These are phyloP conservation scores for Potamarius usumacintae DNA, from an alignment of 2,113 vertebrate genomes.

Conservation along the genomic window DNA sequence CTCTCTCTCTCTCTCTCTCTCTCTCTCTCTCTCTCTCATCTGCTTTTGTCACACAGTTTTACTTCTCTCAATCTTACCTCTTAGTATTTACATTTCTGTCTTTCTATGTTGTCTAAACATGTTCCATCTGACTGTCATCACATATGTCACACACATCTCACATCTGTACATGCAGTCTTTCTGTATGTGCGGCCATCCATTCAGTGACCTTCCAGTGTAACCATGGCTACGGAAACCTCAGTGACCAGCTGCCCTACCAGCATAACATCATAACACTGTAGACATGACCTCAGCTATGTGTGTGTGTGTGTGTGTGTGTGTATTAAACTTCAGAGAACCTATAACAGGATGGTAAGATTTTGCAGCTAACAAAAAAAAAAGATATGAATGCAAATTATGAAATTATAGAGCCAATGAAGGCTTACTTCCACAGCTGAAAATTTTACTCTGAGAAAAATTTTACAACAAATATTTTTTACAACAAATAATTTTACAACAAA, in stretches of 20 bases:
- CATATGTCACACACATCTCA: not conserved
- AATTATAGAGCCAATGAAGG: not conserved
- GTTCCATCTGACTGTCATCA: not conserved
- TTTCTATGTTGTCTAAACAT: not conserved
- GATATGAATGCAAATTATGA: no score
- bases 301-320: constrained; percentile 21
- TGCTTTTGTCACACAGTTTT: not conserved
- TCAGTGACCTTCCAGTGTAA: constrained; percentile 42
- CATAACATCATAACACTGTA: constrained; percentile 40
- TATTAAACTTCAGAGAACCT: not conserved
- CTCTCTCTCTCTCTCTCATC: not conserved
- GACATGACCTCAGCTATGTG: constrained; percentile 23
- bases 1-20: not conserved
- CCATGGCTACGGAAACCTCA: constrained; percentile 24
- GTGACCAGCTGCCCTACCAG: constrained; percentile 42
- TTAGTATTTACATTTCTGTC: not conserved
- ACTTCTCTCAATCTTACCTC: not conserved
- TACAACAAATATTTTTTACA: no score
- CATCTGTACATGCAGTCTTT: not conserved
- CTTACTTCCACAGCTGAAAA: not conserved
- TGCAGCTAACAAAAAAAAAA: no score
- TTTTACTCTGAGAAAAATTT: no score
- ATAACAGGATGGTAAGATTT: not conserved
- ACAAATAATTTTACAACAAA: no score
- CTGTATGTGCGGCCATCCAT: not conserved